Base-by-base conservation (phyloP, 2,888 invertebrate species). In the Pinctada fucata region DNA sequence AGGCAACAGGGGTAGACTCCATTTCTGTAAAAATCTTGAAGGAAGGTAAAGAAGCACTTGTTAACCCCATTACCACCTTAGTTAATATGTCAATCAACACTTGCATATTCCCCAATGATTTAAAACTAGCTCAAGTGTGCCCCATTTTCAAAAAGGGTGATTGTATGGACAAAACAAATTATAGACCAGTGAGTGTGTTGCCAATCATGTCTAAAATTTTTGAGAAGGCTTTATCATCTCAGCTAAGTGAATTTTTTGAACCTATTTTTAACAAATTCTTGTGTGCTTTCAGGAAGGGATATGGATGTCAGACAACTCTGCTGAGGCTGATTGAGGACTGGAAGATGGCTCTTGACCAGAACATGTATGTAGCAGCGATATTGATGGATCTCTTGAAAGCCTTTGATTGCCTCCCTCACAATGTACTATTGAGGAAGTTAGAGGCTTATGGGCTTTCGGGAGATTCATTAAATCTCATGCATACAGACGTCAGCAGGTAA, bases 261-360 rank as follows among this genome's bases (percentile, higher is more conserved):
- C 58, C 58, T 52, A 52, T 52, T 52, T 52, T 52, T 52, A 52
- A 52, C 10, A 8, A 52, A 52, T 52, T 52, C n/a, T 52, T 52
- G 10, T 52, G 58, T 52, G 58, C 58, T 52, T 52, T 52, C 10
- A 52, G 58, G 10, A 52, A 52, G 10, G 58, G 58, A 10, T 52
- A 52, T 52, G 58, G n/a, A 74, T 31, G 64, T 5, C 70, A 31
- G 16, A 70, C 10, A n/a, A 48, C 72, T 45, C 47, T n/a, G 10
- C 47, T 31, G 45, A 49, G 49, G 8, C 8, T n/a, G n/a, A n/a
- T n/a, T n/a, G n/a, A n/a, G n/a, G n/a, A n/a, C n/a, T n/a, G n/a
- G n/a, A n/a, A n/a, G n/a, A n/a, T n/a, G n/a, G n/a, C n/a, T n/a
- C n/a, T n/a, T n/a, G n/a, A n/a, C n/a, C n/a, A n/a, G n/a, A n/a